A percentile compares a stretch with the other conserved stretches of the same genome.
phyloP scores from a whole-genome alignment of 2,113 vertebrate species.

The Balaeniceps rex region DNA sequence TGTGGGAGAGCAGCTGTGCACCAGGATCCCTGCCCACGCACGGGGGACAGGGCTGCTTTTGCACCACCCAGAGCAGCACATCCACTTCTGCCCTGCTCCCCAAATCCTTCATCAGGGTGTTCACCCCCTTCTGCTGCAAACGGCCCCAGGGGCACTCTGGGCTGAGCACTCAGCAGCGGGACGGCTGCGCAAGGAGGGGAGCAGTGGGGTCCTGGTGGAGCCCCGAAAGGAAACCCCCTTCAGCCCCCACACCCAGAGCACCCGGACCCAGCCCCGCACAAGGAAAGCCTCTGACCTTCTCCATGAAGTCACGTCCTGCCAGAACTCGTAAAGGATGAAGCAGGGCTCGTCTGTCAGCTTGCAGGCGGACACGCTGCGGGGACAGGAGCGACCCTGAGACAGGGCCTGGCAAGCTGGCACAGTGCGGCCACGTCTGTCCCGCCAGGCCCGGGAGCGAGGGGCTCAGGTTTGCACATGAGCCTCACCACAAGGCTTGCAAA shows the following conservation, averaged over 20 bases:
- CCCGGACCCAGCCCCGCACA: background rate
- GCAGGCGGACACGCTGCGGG: slow-evolving; percentile 84
- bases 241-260: background rate
- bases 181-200: background rate
- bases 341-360: slow-evolving; percentile 82
- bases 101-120: background rate
- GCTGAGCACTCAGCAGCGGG: background rate
- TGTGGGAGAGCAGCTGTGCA: background rate
- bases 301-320: slow-evolving; percentile 92
- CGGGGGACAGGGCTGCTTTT: background rate
- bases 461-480: background rate
- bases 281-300: slow-evolving; percentile 78
- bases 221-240: background rate
- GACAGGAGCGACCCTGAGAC: background rate
- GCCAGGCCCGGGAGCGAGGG: background rate
- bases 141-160: fast-evolving
- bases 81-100: background rate
- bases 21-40: background rate
- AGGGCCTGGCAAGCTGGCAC: background rate
- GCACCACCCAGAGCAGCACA: background rate
- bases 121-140: background rate
- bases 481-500: background rate
- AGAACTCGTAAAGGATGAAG: slow-evolving; percentile 93
- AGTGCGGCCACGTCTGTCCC: fast-evolving
- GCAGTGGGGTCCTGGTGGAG: background rate